phyloP scores from a whole-genome alignment of 2,113 vertebrate genomes.

The Phalacrocorax carbo region DNA sequence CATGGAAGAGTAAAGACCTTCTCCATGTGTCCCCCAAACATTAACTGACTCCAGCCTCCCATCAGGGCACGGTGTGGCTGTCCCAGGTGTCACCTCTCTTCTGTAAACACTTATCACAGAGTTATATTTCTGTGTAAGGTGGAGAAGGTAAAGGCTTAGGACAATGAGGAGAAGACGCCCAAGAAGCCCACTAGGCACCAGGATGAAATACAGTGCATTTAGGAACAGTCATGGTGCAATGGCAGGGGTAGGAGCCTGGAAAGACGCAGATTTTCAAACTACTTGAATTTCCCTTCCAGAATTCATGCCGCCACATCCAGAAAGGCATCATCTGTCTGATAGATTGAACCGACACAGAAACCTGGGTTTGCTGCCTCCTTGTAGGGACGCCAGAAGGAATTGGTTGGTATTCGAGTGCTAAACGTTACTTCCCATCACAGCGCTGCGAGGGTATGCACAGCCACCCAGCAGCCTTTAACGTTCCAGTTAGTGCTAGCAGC shows the following conservation, averaged over 20 bases:
- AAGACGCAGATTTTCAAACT: not conserved
- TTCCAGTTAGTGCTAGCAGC: not conserved
- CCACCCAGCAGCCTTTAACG: not conserved
- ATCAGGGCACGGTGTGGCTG: not conserved
- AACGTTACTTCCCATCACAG: not conserved
- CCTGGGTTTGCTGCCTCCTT: not conserved
- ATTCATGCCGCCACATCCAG: not conserved
- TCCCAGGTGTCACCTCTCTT: not conserved
- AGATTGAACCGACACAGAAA: not conserved
- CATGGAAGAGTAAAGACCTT: not conserved
- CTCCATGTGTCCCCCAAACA: not conserved
- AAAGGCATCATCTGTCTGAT: not conserved
- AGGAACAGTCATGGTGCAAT: not conserved
- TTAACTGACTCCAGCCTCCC: not conserved
- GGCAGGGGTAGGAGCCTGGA: not conserved
- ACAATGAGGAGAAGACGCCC: not conserved
- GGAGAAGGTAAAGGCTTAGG: not conserved
- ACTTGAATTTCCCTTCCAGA: not conserved
- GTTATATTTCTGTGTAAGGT: not conserved
- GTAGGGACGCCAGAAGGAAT: not conserved
- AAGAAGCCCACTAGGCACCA: not conserved
- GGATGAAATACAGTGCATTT: not conserved
- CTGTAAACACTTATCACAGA: not conserved
- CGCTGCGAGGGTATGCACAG: accelerated
- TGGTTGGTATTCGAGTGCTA: not conserved